phyloP scores from a whole-genome alignment of 1,140 invertebrate species.

The Onthophagus taurus region DNA sequence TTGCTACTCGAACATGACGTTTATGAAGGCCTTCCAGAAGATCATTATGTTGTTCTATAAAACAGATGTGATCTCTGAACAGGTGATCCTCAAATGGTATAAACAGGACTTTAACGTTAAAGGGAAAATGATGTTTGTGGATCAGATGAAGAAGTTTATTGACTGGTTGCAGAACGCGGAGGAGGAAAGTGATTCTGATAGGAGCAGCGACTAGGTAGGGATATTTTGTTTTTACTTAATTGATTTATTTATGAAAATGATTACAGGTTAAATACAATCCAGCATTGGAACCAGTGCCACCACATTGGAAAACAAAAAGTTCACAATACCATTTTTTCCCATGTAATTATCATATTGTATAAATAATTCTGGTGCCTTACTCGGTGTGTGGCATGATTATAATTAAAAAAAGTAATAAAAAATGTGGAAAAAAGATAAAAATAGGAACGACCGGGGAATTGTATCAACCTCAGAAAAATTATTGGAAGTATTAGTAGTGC shows the following conservation, averaged over 20 bases:
- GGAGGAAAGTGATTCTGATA: slow-evolving; percentile 59
- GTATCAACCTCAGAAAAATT: slow-evolving; percentile 25
- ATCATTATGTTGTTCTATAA: slow-evolving; percentile 94
- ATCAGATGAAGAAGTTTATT: slow-evolving; percentile 95
- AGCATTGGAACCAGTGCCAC: slow-evolving; percentile 29
- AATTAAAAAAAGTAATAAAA: too few relatives aligned
- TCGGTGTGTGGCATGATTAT: slow-evolving; percentile 30
- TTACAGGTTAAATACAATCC: slow-evolving; percentile 14
- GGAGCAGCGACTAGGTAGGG: slow-evolving; percentile 32
- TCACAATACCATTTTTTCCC: slow-evolving; percentile 34
- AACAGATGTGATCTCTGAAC: slow-evolving; percentile 85
- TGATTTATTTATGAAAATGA: neutral
- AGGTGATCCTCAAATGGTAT: slow-evolving; percentile 89
- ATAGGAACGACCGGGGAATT: slow-evolving; percentile 18
- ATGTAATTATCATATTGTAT: slow-evolving; percentile 32
- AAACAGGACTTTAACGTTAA: slow-evolving; percentile 85
- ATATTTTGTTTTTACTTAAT: neutral
- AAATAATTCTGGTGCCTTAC: slow-evolving; percentile 35
- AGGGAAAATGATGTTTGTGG: slow-evolving; percentile 93
- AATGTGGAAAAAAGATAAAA: slow-evolving; percentile 24
- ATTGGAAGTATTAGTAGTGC: slow-evolving; percentile 24
- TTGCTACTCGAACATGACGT: slow-evolving; percentile 98
- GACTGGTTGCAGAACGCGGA: slow-evolving; percentile 96
- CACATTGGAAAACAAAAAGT: slow-evolving; percentile 19
- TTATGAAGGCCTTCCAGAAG: slow-evolving; percentile 97